Conservation (phyloP, 1,140 invertebrate species). For the Drosophila orena region DNA sequence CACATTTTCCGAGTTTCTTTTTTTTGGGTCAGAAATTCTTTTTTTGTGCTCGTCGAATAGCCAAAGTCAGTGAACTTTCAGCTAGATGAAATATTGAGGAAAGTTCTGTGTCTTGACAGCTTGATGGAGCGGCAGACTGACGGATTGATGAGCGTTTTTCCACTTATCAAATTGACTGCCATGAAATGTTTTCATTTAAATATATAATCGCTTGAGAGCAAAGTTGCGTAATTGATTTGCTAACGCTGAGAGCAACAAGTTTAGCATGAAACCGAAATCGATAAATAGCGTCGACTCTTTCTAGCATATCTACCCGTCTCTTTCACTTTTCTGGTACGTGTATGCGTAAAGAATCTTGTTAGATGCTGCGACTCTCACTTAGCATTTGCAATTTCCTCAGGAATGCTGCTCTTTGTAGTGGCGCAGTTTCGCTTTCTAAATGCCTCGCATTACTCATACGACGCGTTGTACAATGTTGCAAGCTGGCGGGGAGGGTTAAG, state of each 20-base stretch:
- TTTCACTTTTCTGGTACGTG: neutral
- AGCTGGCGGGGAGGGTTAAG: neutral
- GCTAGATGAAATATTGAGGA: slow-evolving; percentile 39
- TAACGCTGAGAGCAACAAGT: slow-evolving; percentile 35
- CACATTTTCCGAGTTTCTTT: slow-evolving; percentile 56
- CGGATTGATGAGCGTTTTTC: slow-evolving; percentile 31
- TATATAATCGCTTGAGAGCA: slow-evolving; percentile 61
- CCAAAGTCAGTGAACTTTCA: slow-evolving; percentile 65
- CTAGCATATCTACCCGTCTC: neutral
- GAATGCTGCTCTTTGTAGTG: slow-evolving; percentile 35
- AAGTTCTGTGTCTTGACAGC: slow-evolving; percentile 29
- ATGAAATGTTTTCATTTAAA: slow-evolving; percentile 52
- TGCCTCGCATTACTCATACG: slow-evolving; percentile 40
- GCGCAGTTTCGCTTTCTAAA: slow-evolving; percentile 46
- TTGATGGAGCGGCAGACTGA: slow-evolving; percentile 20
- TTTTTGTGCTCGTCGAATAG: slow-evolving; percentile 2
- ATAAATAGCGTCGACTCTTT: slow-evolving; percentile 30
- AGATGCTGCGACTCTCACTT: slow-evolving; percentile 13
- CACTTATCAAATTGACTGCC: slow-evolving; percentile 39
- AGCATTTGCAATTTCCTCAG: slow-evolving; percentile 25
- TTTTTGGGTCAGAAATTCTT: slow-evolving; percentile 69
- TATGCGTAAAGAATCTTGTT: slow-evolving; percentile 35
- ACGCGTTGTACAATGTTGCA: slow-evolving; percentile 27
- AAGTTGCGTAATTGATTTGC: slow-evolving; percentile 59
- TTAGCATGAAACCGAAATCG: slow-evolving; percentile 53